Evolutionary conservation across 2,797 vertebrate genomes (phyloP).

Genomic region (Threskiornis aethiopicus): DNA sequence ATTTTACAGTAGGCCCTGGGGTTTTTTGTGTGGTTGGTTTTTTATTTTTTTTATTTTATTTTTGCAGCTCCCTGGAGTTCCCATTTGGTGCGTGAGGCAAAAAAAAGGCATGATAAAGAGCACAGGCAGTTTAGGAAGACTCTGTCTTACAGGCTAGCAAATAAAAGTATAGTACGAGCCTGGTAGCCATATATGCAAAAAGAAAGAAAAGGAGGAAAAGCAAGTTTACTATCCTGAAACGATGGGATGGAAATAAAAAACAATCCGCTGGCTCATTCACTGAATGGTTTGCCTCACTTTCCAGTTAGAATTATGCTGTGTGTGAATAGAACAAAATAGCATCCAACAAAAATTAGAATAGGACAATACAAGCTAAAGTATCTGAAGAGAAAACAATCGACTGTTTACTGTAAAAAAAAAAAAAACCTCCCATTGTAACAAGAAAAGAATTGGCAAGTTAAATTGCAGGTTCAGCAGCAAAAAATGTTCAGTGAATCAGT

Average conservation of each 20-base stretch:
- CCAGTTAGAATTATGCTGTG: not conserved
- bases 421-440: not conserved
- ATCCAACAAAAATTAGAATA: not conserved
- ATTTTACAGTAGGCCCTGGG: not conserved
- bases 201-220: not conserved
- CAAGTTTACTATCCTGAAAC: not conserved
- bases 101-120: not conserved
- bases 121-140: not conserved
- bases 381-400: not conserved
- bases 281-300: not conserved
- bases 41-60: not conserved
- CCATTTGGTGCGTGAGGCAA: fast-evolving
- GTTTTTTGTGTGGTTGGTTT: not conserved
- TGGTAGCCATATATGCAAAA: not conserved
- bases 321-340: not conserved
- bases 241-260: not conserved
- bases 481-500: not conserved
- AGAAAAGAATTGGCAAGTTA: not conserved
- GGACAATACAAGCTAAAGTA: not conserved
- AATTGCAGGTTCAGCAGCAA: not conserved
- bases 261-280: not conserved
- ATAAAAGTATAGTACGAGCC: not conserved
- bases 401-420: not conserved
- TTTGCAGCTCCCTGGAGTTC: not conserved
- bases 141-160: not conserved